phyloP scores from a whole-genome alignment of 2,113 vertebrate genomes.

The Phoenicopterus ruber region DNA sequence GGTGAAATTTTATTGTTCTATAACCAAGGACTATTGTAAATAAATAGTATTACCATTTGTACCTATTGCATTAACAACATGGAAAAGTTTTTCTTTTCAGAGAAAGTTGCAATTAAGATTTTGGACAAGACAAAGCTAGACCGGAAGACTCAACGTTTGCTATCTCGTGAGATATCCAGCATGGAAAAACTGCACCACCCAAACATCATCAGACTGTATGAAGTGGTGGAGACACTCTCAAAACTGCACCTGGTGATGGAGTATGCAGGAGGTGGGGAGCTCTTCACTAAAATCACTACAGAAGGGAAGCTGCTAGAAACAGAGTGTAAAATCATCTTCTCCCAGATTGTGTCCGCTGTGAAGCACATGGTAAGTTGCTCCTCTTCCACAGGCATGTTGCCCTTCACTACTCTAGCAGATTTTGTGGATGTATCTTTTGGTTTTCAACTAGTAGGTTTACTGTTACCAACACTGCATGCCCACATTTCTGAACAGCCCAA shows the following conservation, averaged over 20 bases:
- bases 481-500: background rate
- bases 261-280: slow-evolving; percentile 92
- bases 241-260: slow-evolving; percentile 96
- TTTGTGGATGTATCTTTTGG: background rate
- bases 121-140: slow-evolving; percentile 96
- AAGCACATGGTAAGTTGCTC: slow-evolving; percentile 90
- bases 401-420: background rate
- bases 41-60: background rate
- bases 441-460: background rate
- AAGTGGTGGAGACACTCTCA: slow-evolving; percentile 96
- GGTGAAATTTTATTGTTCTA: slow-evolving; percentile 28
- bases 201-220: slow-evolving; percentile 94
- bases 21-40: background rate
- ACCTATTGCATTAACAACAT: background rate
- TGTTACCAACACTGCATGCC: background rate
- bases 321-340: slow-evolving; percentile 89
- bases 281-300: slow-evolving; percentile 91
- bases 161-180: slow-evolving; percentile 95
- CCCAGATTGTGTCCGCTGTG: slow-evolving; percentile 95
- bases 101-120: slow-evolving; percentile 98
- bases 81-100: slow-evolving; percentile 65
- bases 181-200: slow-evolving; percentile 97
- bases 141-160: slow-evolving; percentile 90
- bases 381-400: background rate
- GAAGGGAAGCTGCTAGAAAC: slow-evolving; percentile 90